Conservation (phyloP, 2,888 invertebrate species). For the Drosophila quinaria region DNA sequence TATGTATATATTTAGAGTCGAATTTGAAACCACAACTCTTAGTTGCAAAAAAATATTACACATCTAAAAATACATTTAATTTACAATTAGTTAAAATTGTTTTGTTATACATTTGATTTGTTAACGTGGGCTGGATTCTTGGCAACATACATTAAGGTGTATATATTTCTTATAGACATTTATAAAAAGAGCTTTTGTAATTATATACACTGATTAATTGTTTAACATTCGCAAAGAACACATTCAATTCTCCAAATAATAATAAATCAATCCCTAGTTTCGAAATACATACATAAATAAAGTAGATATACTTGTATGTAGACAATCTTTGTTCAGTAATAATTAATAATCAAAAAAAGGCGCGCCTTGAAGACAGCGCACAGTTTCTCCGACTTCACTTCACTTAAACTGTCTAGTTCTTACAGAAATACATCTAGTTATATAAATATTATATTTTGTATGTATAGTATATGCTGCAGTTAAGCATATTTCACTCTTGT, state of each 20-base stretch:
- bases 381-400: slow-evolving; percentile 19
- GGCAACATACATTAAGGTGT: slow-evolving; percentile 52
- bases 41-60: slow-evolving; percentile 62
- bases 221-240: slow-evolving; percentile 3
- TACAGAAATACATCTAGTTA: slow-evolving; percentile 19
- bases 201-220: slow-evolving; percentile 5
- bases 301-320: slow-evolving; percentile 9
- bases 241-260: slow-evolving; percentile 18
- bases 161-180: slow-evolving; percentile 34
- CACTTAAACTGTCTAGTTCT: slow-evolving; percentile 12
- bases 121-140: slow-evolving; percentile 69
- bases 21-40: slow-evolving; percentile 79
- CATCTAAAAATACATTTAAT: slow-evolving; percentile 75
- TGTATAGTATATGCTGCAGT: slow-evolving; percentile 29
- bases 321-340: slow-evolving; percentile 24
- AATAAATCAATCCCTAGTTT: background rate
- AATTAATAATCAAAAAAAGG: slow-evolving; percentile 14
- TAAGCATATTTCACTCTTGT: slow-evolving; percentile 21
- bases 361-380: slow-evolving; percentile 8
- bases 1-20: slow-evolving; percentile 43
- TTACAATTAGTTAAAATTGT: slow-evolving; percentile 60
- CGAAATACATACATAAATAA: background rate
- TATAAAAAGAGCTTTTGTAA: slow-evolving; percentile 12
- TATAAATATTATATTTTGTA: slow-evolving; percentile 1
- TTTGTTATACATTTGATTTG: slow-evolving; percentile 47